These are phyloP conservation scores for Lepus europaeus DNA, from an alignment of 2,113 vertebrate genomes.

Conservation along the genomic window DNA sequence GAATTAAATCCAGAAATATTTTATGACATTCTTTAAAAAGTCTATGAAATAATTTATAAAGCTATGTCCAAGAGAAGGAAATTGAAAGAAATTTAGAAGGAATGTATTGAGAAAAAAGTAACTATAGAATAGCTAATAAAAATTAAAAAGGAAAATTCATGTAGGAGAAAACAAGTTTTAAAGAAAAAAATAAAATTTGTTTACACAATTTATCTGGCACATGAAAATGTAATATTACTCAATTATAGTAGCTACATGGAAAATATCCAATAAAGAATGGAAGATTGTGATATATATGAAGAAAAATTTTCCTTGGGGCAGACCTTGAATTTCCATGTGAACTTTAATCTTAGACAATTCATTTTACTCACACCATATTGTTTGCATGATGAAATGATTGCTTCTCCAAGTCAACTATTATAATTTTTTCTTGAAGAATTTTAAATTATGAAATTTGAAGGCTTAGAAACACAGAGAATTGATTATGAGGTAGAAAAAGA, in stretches of 20 bases:
- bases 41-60: background rate
- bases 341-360: background rate
- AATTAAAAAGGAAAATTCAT: constrained; percentile 20
- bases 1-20: constrained; percentile 49
- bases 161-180: background rate
- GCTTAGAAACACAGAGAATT: background rate
- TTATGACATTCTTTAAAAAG: constrained; percentile 22
- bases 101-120: background rate
- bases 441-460: background rate
- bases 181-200: background rate
- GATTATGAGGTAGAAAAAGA: background rate
- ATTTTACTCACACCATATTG: background rate
- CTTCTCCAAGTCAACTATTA: background rate
- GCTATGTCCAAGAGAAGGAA: background rate
- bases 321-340: background rate
- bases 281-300: background rate
- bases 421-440: constrained; percentile 9
- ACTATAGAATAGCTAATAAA: background rate
- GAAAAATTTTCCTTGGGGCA: background rate
- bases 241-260: background rate
- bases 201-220: background rate
- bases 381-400: background rate
- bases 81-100: background rate
- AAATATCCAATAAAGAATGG: background rate
- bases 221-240: background rate